phyloP scores from a whole-genome alignment of 2,888 invertebrate genomes.

The Chaetoderma sp. region DNA sequence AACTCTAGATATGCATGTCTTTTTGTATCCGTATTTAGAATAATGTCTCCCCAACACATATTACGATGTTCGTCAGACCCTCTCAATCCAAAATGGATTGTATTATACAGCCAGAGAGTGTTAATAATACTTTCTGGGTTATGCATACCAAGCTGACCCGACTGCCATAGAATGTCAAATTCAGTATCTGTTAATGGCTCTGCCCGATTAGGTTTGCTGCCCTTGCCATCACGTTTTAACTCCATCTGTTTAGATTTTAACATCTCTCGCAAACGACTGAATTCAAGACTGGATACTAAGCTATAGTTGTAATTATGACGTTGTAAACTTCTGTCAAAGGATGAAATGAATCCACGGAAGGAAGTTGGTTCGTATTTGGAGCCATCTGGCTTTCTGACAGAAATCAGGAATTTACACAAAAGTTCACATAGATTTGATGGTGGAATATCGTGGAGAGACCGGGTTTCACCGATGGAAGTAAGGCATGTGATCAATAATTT shows the following conservation, averaged over 20 bases:
- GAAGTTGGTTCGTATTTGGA: constrained; percentile 4
- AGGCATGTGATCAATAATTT: no score
- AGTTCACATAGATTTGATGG: no score
- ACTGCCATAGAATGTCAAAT: constrained; percentile 1
- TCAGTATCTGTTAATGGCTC: constrained; percentile 8
- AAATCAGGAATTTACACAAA: no score
- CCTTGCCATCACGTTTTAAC: constrained; percentile 7
- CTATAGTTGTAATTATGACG: background rate
- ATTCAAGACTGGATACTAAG: background rate
- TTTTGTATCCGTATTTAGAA: background rate
- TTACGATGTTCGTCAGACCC: background rate
- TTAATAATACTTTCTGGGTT: constrained; percentile 7
- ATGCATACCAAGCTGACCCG: background rate
- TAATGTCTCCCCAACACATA: constrained; percentile 3
- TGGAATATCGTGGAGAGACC: no score
- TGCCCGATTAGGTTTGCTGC: constrained; percentile 10
- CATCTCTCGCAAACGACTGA: background rate
- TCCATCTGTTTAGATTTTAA: constrained; percentile 12
- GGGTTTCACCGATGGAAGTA: no score
- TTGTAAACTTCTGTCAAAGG: background rate
- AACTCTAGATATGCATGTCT: constrained; percentile 5
- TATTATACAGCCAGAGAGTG: constrained; percentile 16
- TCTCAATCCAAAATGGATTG: constrained; percentile 12
- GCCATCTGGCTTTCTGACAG: no score
- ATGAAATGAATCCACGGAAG: background rate